phyloP scores from a whole-genome alignment of 2,797 vertebrate genomes.

The Salarias fasciatus region DNA sequence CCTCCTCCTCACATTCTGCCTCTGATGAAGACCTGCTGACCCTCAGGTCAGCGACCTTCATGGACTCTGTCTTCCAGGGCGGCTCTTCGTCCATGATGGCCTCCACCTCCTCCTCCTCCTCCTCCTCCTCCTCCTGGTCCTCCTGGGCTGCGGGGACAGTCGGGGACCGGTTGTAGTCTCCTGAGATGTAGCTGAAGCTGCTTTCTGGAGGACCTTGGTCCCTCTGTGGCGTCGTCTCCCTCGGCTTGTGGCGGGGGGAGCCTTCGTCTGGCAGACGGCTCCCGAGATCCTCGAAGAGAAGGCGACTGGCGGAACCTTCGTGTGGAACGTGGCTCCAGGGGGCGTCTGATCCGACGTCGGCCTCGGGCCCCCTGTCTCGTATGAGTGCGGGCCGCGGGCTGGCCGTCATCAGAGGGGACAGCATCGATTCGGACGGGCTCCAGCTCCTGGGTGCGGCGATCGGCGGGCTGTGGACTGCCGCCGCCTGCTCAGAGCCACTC shows the following conservation, averaged over 20 bases:
- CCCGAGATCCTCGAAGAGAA: background rate
- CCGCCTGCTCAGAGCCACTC: constrained; percentile 25
- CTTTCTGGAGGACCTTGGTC: background rate
- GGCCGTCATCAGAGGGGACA: constrained; percentile 22
- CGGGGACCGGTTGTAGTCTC: background rate
- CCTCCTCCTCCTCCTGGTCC: too few species aligned
- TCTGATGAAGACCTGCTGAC: constrained; percentile 57
- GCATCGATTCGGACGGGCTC: constrained; percentile 30
- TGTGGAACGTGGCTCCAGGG: background rate
- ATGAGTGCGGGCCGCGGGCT: constrained; percentile 74
- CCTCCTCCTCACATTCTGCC: constrained; percentile 32
- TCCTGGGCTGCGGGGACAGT: too few species aligned
- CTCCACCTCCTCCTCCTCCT: constrained; percentile 9
- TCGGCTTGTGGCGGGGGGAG: constrained; percentile 19
- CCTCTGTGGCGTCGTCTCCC: background rate
- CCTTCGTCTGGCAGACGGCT: background rate
- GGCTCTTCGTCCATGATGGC: constrained; percentile 66
- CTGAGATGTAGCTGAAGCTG: background rate
- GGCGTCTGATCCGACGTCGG: background rate
- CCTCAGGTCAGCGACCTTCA: constrained; percentile 1
- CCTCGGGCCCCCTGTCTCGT: constrained; percentile 6
- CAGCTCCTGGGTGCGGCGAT: constrained; percentile 20
- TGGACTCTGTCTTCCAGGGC: constrained; percentile 49
- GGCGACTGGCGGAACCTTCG: too few species aligned
- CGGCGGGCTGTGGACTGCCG: background rate